Conservation (phyloP, 2,888 invertebrate species). For the Lithophane ornitopus region DNA sequence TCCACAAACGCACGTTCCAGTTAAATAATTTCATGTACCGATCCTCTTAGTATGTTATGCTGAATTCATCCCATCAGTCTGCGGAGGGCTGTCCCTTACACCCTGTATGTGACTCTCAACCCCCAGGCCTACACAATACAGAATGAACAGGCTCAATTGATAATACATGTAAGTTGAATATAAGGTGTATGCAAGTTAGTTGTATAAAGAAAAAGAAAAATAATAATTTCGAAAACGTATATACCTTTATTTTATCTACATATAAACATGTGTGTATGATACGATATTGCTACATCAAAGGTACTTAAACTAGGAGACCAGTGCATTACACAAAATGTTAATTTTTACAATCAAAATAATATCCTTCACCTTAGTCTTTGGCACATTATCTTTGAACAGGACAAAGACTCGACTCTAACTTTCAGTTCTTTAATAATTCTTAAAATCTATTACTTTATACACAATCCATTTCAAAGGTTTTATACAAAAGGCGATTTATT, state of each 20-base stretch:
- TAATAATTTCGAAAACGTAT: conserved; percentile 82
- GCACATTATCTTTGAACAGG: conserved; percentile 89
- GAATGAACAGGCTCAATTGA: neutral
- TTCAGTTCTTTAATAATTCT: conserved; percentile 84
- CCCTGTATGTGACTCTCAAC: neutral
- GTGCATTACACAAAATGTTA: conserved; percentile 84
- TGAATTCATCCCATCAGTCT: too few species aligned
- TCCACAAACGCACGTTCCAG: too few species aligned
- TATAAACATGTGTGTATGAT: conserved; percentile 88
- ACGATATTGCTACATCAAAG: conserved; percentile 86
- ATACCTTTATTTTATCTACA: conserved; percentile 89
- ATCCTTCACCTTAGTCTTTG: conserved; percentile 88
- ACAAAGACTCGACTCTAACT: conserved; percentile 87
- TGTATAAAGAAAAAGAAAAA: conserved; percentile 45
- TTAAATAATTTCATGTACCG: too few species aligned
- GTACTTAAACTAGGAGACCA: conserved; percentile 86
- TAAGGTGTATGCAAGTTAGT: neutral
- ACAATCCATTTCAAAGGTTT: conserved; percentile 68
- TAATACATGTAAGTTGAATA: neutral
- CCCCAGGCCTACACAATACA: neutral
- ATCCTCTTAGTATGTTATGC: too few species aligned
- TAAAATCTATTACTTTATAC: conserved; percentile 76
- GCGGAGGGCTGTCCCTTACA: too few species aligned
- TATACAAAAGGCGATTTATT: conserved; percentile 58
- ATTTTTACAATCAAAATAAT: conserved; percentile 78